phyloP scores from a whole-genome alignment of 2,797 vertebrate species.

The Sparidentex hasta region DNA sequence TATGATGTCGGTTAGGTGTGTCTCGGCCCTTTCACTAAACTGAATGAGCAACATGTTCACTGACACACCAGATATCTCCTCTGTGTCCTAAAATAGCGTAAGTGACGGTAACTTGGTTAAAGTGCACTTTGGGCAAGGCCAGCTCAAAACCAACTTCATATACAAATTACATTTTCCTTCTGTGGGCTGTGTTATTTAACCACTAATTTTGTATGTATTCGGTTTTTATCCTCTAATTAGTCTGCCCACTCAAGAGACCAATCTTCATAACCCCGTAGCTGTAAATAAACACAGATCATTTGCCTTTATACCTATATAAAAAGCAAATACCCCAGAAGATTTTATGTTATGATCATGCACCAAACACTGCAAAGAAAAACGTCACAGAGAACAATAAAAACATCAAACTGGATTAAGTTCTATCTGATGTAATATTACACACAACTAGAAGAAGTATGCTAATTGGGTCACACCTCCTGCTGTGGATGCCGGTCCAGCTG shows the following conservation, averaged over 20 bases:
- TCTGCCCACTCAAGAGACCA: background rate
- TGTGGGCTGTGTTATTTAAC: background rate
- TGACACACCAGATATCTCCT: slow-evolving; percentile 25
- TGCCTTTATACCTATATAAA: background rate
- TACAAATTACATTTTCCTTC: background rate
- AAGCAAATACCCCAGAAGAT: background rate
- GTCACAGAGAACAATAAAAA: background rate
- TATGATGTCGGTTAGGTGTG: too few species aligned
- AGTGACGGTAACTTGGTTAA: slow-evolving; percentile 2
- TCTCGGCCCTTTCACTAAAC: slow-evolving; percentile 10
- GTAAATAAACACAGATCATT: background rate
- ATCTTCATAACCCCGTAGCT: background rate
- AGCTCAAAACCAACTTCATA: background rate
- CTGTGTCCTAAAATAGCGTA: background rate
- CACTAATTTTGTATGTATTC: background rate
- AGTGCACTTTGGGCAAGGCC: background rate
- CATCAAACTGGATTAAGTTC: slow-evolving; percentile 9
- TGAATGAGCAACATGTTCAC: slow-evolving; percentile 7
- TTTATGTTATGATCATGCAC: slow-evolving; percentile 10
- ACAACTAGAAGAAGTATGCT: background rate
- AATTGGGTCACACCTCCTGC: background rate
- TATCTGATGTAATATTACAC: slow-evolving; percentile 33
- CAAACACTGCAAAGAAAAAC: background rate
- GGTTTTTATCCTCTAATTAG: background rate
- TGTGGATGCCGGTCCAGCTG: slow-evolving; percentile 11